Percentiles rank a stretch among this genome's conserved stretches.
Evolutionary conservation across 2,797 vertebrate species (phyloP).

Genomic region (Acropternis orthonyx): DNA sequence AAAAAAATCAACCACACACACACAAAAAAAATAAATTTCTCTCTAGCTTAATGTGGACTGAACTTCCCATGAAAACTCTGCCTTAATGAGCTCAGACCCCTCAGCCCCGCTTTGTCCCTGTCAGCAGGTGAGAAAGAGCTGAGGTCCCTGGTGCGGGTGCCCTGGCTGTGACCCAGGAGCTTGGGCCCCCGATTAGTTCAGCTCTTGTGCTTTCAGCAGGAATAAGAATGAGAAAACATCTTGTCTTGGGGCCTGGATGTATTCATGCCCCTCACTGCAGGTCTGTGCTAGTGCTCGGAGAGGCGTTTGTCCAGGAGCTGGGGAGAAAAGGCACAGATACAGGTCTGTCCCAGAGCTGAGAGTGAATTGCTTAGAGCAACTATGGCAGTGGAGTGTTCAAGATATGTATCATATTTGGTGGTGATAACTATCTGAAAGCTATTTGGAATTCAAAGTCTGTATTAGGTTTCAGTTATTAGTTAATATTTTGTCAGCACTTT

Average conservation of each 20-base stretch:
- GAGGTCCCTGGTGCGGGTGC: background rate
- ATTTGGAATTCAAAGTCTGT: background rate
- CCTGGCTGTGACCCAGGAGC: conserved; percentile 49
- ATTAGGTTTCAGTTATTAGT: background rate
- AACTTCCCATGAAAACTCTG: conserved; percentile 15
- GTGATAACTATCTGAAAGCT: background rate
- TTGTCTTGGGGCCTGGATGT: background rate
- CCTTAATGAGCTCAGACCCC: background rate
- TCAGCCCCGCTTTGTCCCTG: conserved; percentile 22
- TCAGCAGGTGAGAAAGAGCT: conserved; percentile 43
- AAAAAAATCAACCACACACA: background rate
- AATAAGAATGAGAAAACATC: conserved; percentile 11
- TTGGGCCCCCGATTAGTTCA: conserved; percentile 27
- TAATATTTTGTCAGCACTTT: conserved; percentile 7
- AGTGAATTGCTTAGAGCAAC: background rate
- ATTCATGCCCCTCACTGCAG: background rate
- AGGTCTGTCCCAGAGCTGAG: background rate
- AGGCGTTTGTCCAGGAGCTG: background rate
- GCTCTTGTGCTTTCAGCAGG: background rate
- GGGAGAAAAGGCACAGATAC: background rate
- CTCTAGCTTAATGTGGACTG: background rate
- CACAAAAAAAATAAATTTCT: background rate
- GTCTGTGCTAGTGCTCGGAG: fast-evolving
- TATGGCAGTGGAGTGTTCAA: background rate
- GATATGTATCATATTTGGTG: background rate